Evolutionary conservation across 2,797 vertebrate species (phyloP).

Genomic region (Emys orbicularis): DNA sequence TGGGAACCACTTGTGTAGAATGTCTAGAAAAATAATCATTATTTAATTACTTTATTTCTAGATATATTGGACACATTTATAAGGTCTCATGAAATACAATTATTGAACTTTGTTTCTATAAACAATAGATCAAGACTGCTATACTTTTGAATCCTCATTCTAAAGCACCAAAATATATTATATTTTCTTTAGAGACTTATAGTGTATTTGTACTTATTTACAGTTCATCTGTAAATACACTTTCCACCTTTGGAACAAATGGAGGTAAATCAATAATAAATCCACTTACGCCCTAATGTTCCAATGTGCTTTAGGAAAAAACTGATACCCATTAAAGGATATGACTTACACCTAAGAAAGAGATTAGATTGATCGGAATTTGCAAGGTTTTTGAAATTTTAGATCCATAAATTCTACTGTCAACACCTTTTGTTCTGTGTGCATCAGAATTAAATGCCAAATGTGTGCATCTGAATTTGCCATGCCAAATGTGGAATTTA

Average conservation of each 20-base stretch:
- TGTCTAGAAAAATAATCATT: neutral
- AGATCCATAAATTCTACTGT: neutral
- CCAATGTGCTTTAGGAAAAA: neutral
- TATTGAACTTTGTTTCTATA: neutral
- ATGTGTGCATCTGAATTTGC: neutral
- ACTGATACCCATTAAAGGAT: neutral
- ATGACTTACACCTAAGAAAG: neutral
- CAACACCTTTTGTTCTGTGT: constrained; percentile 13
- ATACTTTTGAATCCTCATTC: neutral
- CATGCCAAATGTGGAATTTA: constrained; percentile 21
- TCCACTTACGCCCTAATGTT: neutral
- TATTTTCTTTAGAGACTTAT: neutral
- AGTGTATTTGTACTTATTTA: neutral
- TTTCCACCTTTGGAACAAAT: neutral
- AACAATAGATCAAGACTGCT: neutral
- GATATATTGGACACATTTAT: neutral
- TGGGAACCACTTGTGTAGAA: neutral
- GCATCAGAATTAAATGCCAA: neutral
- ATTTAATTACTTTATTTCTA: neutral
- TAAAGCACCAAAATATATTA: neutral
- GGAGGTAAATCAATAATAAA: neutral
- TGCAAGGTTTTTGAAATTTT: constrained; percentile 12
- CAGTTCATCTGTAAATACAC: neutral
- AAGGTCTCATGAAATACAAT: neutral
- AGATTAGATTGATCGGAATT: constrained; percentile 15